phyloP scores from a whole-genome alignment of 1,140 invertebrate genomes.

The Samia ricini region DNA sequence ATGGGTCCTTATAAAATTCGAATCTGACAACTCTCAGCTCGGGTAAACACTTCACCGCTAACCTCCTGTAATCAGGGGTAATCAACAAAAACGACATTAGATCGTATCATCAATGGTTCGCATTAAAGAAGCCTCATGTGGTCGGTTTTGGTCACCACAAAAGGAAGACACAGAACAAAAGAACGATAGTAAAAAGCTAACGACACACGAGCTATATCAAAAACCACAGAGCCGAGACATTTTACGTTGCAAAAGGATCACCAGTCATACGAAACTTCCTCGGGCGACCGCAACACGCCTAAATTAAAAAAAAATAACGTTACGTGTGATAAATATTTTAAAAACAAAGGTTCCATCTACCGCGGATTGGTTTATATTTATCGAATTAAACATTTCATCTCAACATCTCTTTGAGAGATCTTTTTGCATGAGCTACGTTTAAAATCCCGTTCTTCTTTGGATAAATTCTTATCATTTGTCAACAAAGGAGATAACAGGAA shows the following conservation, averaged over 20 bases:
- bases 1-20: too few relatives aligned
- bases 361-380: not conserved
- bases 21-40: too few relatives aligned
- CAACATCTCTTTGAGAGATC: too few relatives aligned
- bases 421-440: too few relatives aligned
- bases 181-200: constrained; percentile 25
- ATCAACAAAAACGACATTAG: not conserved
- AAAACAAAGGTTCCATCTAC: not conserved
- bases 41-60: not conserved
- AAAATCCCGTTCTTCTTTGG: too few relatives aligned
- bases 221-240: constrained; percentile 50
- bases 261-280: constrained; percentile 54
- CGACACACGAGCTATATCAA: constrained; percentile 51
- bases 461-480: too few relatives aligned
- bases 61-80: not conserved
- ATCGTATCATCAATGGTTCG: not conserved
- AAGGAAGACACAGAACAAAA: not conserved
- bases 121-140: constrained; percentile 5
- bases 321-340: not conserved
- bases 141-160: not conserved
- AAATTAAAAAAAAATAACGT: constrained; percentile 2
- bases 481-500: too few relatives aligned
- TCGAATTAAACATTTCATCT: too few relatives aligned
- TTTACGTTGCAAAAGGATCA: constrained; percentile 18
- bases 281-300: constrained; percentile 32